Evolutionary conservation across 2,797 vertebrate genomes (phyloP), one percentile per base, ranked within the genome.

Genomic region (Enteromius paludinosus): DNA sequence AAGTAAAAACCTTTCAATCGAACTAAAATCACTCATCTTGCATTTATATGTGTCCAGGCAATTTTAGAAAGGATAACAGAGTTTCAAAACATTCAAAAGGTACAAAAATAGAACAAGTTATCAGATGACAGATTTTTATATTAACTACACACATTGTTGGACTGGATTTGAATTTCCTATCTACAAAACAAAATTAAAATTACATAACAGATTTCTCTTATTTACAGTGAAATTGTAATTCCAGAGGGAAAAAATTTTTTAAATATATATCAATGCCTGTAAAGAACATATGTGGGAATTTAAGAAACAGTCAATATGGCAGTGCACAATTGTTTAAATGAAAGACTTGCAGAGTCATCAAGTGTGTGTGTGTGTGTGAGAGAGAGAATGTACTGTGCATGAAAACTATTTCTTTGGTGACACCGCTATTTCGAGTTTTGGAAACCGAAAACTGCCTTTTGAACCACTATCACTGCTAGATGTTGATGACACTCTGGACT

Each of bases 391-490:
- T 59, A 70, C 5, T 85, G 72, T 35, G 71, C 47, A 65, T 87
- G 33, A 87, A 64, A 84, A 75, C 91, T 93, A 95, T 89, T 96
- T 96, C 90, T 96, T 96, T 47, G 94, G 94, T 82, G 96, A 95
- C 86, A 96, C 94, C 0, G 94, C 86, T 59, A 97, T 76, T 89
- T 97, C 96, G 85, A 96, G 83, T 56, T 87, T 92, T 0, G 97
- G 96, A 49, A 96, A 70, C 54, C 91, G 95, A 70, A 96, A 86
- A 28, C 94, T 96, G 25, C 91, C 90, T 87, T 91, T 96, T 0
- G 94, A 93, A 64, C 94, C 96, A 85, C 96, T 96, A 87, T 97
- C 96, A 18, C 91, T 96, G 87, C 96, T 97, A 10, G 97, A 96
- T 2, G 97, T 93, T 0, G 97, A 98, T 0, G 96, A 95, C 74